Evolutionary conservation across 1,140 invertebrate species (phyloP), one percentile per base, ranked within the genome.

Genomic region (Andrena cerasifolii): DNA sequence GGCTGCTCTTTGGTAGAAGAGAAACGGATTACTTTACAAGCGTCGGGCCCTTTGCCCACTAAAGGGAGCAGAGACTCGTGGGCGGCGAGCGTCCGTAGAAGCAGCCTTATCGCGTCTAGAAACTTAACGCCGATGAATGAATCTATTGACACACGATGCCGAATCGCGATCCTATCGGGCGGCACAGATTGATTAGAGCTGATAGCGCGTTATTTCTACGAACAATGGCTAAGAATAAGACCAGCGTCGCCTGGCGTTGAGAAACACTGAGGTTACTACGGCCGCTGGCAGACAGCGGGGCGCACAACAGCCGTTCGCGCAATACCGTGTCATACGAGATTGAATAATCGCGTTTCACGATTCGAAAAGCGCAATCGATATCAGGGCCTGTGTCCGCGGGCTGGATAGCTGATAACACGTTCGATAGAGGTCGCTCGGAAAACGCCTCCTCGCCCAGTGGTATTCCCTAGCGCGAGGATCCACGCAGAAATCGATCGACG

Each of bases 321-420:
- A 77, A 79, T 78, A 78, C 53, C 66, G 59, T 74, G 76, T 86
- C 79, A 84, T 75, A 78, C 58, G 68, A 80, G 75, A 85, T 85
- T 79, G 72, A 84, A 86, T 86, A 86, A 86, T 86, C 82, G 72
- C 70, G 58, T 78, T 78, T 78, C 66, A 71, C 75, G 45, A 71
- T 53, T 71, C 68, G 68, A 78, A 78, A 78, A 78, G 58, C 67
- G 58, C 75, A 59, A 77, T 77, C 65, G 74, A 70, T 77, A 70
- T 36, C 31, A 28, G 65, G 2, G 5, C 18, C 31, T 43, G 26
- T 8, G 24, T 61, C 74, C 31, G 14, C 33, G 18, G 14, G n/a
- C 45, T 70, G 28, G 65, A 70, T 77, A 77, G 51, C 63, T 33
- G 74, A 77, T 70, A 77, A 70, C 24, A 16, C 40, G 28, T 24